phyloP scores from a whole-genome alignment of 1,140 invertebrate species.

The Maconellicoccus hirsutus region DNA sequence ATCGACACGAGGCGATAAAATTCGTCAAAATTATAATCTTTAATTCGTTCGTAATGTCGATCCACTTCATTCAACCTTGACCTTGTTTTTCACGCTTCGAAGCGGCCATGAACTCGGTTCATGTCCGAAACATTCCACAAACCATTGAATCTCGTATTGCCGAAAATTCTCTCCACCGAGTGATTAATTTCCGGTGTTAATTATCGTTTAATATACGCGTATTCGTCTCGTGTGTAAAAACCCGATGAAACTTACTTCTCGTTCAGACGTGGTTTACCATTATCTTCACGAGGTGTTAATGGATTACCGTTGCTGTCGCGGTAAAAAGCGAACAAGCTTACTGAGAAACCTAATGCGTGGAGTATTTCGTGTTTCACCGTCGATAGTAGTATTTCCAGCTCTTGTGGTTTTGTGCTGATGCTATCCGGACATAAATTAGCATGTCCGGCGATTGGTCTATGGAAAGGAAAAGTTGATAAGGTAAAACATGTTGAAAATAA shows the following conservation, averaged over 20 bases:
- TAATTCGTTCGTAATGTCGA: no score
- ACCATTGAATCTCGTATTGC: no score
- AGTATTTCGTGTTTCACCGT: constrained; percentile 99
- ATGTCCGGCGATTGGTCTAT: constrained; percentile 92
- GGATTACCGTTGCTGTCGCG: constrained; percentile 75
- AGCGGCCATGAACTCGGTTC: not conserved
- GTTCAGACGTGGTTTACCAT: constrained; percentile 78
- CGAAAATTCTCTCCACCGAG: no score
- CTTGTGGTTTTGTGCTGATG: constrained; percentile 83
- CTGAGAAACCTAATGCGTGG: constrained; percentile 92
- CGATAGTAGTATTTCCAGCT: constrained; percentile 82
- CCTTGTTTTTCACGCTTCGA: not conserved
- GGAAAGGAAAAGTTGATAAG: no score
- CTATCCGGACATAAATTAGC: constrained; percentile 95
- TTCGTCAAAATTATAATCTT: no score
- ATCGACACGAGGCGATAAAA: no score
- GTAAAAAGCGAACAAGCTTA: constrained; percentile 89
- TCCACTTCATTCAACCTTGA: not conserved
- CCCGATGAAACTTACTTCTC: constrained; percentile 53
- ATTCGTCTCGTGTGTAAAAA: no score
- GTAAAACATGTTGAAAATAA: no score
- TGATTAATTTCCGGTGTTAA: no score
- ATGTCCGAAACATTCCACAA: not conserved
- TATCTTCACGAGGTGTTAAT: constrained; percentile 65
- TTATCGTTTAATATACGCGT: no score